phyloP scores from a whole-genome alignment of 2,888 invertebrate species.

The Dynastes grantii region DNA sequence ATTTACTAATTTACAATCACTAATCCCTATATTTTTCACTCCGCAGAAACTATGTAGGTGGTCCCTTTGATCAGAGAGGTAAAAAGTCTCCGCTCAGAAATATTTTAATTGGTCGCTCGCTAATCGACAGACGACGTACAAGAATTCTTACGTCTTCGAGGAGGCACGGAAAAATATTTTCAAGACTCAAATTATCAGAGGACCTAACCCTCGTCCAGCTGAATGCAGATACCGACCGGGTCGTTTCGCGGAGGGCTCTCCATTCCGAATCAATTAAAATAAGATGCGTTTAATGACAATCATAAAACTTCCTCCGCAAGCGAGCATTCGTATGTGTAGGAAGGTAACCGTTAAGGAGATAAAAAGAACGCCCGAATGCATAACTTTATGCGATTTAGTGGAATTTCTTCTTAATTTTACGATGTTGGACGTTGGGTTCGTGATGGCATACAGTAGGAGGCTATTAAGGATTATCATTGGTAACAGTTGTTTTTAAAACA shows the following conservation, averaged over 20 bases:
- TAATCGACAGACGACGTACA: slow-evolving; percentile 17
- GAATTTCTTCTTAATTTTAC: slow-evolving; percentile 18
- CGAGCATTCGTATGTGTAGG: not conserved
- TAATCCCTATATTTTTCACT: slow-evolving; percentile 9
- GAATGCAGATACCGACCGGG: not conserved
- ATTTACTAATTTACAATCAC: slow-evolving; percentile 10
- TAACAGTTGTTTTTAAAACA: no score
- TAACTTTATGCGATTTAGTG: slow-evolving; percentile 6
- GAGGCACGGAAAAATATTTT: slow-evolving; percentile 12
- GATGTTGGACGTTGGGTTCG: not conserved
- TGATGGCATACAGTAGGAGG: no score
- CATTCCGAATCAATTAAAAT: slow-evolving; percentile 30
- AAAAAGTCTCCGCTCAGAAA: slow-evolving; percentile 19
- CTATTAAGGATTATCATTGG: no score
- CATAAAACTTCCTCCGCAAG: slow-evolving; percentile 29
- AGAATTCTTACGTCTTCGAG: slow-evolving; percentile 10
- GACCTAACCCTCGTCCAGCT: not conserved
- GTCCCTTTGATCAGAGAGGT: not conserved
- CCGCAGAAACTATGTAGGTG: slow-evolving; percentile 25
- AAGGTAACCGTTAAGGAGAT: slow-evolving; percentile 20
- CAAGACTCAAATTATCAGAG: slow-evolving; percentile 14
- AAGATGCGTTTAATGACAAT: slow-evolving; percentile 34
- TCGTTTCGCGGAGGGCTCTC: not conserved
- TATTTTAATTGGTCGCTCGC: slow-evolving; percentile 34
- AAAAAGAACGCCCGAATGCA: not conserved